Evolutionary conservation across 2,888 invertebrate species (phyloP).

Genomic region (Hyposoter dolosus): DNA sequence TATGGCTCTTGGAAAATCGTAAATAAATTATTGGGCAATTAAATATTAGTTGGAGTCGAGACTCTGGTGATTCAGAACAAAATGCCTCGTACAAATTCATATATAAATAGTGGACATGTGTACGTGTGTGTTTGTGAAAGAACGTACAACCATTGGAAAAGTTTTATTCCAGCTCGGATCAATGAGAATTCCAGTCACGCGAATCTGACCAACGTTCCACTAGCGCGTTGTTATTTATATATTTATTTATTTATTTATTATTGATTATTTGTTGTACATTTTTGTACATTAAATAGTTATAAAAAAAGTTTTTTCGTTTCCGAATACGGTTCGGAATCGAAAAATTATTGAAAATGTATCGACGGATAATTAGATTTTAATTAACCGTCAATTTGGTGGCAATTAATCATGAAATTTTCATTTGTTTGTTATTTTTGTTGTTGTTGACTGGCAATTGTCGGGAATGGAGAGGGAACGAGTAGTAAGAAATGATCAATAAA

Average conservation of each 20-base stretch:
- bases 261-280: not conserved
- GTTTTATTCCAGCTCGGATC: slow-evolving; percentile 58
- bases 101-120: not conserved
- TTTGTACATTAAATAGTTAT: not conserved
- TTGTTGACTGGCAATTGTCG: not conserved
- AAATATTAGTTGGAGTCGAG: not conserved
- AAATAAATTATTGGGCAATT: not conserved
- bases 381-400: not conserved
- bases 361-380: slow-evolving; percentile 1
- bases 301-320: slow-evolving; percentile 50
- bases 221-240: slow-evolving; percentile 42
- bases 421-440: not conserved
- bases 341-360: not conserved
- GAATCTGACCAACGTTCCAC: slow-evolving; percentile 46
- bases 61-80: not conserved
- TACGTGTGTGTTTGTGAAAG: slow-evolving; percentile 24
- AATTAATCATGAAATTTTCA: not conserved
- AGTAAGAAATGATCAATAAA: not conserved
- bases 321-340: slow-evolving; percentile 13
- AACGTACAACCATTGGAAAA: slow-evolving; percentile 57
- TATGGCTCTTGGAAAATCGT: no score
- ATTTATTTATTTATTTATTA: slow-evolving; percentile 10
- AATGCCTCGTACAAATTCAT: slow-evolving; percentile 10
- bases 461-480: not conserved
- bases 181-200: slow-evolving; percentile 67